Conservation (phyloP, 1,140 invertebrate genomes). For the Drosophila punjabiensis region DNA sequence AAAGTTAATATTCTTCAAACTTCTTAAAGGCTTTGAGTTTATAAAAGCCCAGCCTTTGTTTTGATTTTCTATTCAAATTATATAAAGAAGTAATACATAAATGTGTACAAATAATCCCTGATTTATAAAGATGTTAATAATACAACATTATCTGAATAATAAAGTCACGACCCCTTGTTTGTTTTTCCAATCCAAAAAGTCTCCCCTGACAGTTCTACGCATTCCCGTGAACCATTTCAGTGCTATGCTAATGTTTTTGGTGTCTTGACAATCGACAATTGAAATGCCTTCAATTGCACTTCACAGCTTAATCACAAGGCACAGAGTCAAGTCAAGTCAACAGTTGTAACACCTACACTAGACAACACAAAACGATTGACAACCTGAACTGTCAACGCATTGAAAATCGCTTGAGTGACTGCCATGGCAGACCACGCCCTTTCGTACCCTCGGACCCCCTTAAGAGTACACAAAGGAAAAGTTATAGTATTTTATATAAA, state of each 20-base stretch:
- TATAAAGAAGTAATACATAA: neutral
- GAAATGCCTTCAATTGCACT: constrained; percentile 57
- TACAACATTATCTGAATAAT: neutral
- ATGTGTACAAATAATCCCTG: neutral
- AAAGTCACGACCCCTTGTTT: constrained; percentile 10
- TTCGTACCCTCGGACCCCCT: neutral
- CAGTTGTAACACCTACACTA: constrained; percentile 68
- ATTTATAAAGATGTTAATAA: neutral
- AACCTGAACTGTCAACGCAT: constrained; percentile 77
- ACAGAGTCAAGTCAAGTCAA: constrained; percentile 48
- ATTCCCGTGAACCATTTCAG: constrained; percentile 34
- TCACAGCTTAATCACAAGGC: constrained; percentile 70
- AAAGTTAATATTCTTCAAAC: neutral
- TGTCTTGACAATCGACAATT: constrained; percentile 63
- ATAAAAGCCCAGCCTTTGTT: neutral
- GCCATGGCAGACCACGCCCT: constrained; percentile 50
- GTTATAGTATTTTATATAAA: too few species aligned
- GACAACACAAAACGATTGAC: constrained; percentile 72
- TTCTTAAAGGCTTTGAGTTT: neutral
- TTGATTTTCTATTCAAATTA: neutral
- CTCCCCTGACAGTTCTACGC: constrained; percentile 18
- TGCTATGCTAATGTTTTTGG: constrained; percentile 48
- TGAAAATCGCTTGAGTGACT: constrained; percentile 71
- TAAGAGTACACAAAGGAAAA: neutral
- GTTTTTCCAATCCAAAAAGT: neutral